These are phyloP conservation scores for Synanthedon formicaeformis DNA, from an alignment of 2,888 invertebrate genomes.

Conservation along the genomic window DNA sequence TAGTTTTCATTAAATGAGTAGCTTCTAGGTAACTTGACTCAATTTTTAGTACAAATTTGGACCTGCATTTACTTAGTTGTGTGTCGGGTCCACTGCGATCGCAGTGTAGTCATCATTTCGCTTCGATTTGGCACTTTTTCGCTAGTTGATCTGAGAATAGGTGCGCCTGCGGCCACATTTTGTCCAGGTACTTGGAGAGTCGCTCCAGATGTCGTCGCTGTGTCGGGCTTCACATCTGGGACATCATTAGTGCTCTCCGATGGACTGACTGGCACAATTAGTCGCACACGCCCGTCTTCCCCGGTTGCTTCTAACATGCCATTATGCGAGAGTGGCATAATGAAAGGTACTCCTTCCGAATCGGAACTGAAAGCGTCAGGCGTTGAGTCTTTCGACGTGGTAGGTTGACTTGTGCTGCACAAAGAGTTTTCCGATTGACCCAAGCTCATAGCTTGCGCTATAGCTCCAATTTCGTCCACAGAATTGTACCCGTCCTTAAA, in stretches of 20 bases:
- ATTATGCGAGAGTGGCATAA: conserved; percentile 76
- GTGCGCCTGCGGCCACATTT: conserved; percentile 69
- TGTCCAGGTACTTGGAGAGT: conserved; percentile 68
- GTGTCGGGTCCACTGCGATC: conserved; percentile 87
- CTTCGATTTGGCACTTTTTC: conserved; percentile 88
- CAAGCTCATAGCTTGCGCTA: conserved; percentile 46
- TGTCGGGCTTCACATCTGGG: conserved; percentile 28
- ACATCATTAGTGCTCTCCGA: conserved; percentile 46
- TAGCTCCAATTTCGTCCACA: conserved; percentile 24
- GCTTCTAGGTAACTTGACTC: conserved; percentile 30
- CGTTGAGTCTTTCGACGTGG: conserved; percentile 59
- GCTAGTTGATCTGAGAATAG: conserved; percentile 83
- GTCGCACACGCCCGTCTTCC: conserved; percentile 70
- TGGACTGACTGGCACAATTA: conserved; percentile 73
- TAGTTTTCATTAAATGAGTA: conserved; percentile 11
- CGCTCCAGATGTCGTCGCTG: conserved; percentile 39
- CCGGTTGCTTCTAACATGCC: conserved; percentile 73
- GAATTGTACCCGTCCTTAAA: conserved; percentile 31
- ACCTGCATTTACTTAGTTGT: conserved; percentile 78
- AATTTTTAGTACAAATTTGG: conserved; percentile 7
- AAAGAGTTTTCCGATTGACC: conserved; percentile 46
- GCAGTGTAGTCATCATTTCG: conserved; percentile 85
- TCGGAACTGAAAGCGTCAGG: conserved; percentile 47
- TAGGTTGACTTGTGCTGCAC: conserved; percentile 48
- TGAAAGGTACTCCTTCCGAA: conserved; percentile 67